Evolutionary conservation across 2,113 vertebrate species (phyloP).

Genomic region (Nothoprocta pentlandii): DNA sequence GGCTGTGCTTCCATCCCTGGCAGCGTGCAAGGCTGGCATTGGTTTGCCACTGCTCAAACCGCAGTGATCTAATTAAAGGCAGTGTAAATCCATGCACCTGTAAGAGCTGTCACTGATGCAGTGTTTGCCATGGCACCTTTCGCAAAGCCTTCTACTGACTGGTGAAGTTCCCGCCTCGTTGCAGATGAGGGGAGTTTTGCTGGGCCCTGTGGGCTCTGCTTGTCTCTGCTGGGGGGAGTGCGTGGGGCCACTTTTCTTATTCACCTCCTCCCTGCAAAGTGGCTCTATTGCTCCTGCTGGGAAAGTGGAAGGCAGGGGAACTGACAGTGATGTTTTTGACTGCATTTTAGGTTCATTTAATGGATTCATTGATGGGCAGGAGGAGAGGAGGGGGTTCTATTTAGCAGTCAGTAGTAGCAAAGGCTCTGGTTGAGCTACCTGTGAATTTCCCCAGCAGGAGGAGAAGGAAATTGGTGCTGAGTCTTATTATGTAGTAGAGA

Average conservation of each 20-base stretch:
- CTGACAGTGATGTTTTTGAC: background rate
- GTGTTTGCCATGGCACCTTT: background rate
- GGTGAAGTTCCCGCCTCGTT: background rate
- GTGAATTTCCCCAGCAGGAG: background rate
- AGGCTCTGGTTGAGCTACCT: background rate
- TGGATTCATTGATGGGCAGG: background rate
- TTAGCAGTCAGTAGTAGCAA: background rate
- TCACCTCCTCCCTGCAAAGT: background rate
- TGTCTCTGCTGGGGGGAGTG: too few relatives aligned
- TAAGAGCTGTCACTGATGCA: background rate
- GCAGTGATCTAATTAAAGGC: background rate
- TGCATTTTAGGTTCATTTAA: background rate
- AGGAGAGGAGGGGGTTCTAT: background rate
- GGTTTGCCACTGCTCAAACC: background rate
- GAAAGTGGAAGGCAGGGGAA: background rate
- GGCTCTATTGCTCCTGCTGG: background rate
- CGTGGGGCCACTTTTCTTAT: background rate
- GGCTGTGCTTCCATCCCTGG: background rate
- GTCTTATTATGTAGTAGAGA: background rate
- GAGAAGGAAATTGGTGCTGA: background rate
- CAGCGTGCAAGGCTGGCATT: background rate
- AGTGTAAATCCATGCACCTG: background rate
- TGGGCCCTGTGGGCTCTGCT: background rate
- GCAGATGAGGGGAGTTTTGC: background rate
- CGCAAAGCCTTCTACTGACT: background rate